A percentile compares a stretch with the other conserved stretches of the same genome.
These are phyloP conservation scores for Pyrrhosoma nymphula DNA, from an alignment of 2,888 invertebrate genomes.

Conservation along the genomic window DNA sequence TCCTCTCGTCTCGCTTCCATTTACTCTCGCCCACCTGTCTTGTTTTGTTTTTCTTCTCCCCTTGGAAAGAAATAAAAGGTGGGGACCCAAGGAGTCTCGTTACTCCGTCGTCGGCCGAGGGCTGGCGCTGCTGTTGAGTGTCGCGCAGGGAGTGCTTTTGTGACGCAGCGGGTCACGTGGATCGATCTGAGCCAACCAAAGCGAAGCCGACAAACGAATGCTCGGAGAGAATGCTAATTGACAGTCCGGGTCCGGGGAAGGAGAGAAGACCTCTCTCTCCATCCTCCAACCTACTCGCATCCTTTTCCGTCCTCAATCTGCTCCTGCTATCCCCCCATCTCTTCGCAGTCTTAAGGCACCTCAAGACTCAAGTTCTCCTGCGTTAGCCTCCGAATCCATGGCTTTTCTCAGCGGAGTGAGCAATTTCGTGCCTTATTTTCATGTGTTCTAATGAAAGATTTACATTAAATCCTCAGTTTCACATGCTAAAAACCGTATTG, in stretches of 20 bases:
- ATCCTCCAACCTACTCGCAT: neutral
- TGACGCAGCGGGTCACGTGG: constrained; percentile 61
- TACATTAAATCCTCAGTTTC: no score
- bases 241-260: neutral
- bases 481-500: no score
- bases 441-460: no score
- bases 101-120: constrained; percentile 29
- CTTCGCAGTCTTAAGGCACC: no score
- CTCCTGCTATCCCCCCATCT: no score
- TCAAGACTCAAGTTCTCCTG: no score
- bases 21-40: neutral
- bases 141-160: neutral
- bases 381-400: no score
- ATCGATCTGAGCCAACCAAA: constrained; percentile 58
- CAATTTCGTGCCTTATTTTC: no score
- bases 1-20: no score
- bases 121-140: neutral
- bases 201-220: constrained; percentile 60
- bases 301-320: no score
- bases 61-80: constrained; percentile 39
- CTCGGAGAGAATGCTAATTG: constrained; percentile 54
- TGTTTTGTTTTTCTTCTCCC: neutral
- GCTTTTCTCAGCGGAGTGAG: no score
- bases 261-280: constrained; percentile 7
- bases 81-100: constrained; percentile 25